Evolutionary conservation across 2,888 invertebrate genomes (phyloP), one percentile per base, ranked within the genome.

Genomic region (Stenodema calcarata): DNA sequence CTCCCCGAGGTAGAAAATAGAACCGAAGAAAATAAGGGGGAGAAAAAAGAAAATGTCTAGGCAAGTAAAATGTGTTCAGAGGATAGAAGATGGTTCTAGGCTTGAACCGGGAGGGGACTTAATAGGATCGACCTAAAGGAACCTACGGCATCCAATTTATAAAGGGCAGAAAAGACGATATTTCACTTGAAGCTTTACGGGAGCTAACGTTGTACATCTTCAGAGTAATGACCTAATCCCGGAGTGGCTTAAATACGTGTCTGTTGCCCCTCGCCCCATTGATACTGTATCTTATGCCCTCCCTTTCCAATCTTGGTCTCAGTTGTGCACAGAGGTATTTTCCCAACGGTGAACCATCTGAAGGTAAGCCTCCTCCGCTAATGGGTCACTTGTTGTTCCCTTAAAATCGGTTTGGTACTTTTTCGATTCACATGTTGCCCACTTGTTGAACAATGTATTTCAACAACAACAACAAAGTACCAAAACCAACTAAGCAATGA

Each of bases 141-240:
- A 78, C 47, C 80, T 54, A 1, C 50, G n/a, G 54, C 80, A 35
- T 54, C 62, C 80, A 80, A 80, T 80, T 80, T 80, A 54, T 80
- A 80, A 80, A 41, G 54, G 62, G 50, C n/a, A 62, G 80, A 41
- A 80, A 62, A 80, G 54, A 54, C 80, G 80, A 80, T 80, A 80
- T 54, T 54, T 80, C 80, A 80, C 80, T 80, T 41, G 35, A 18
- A 42, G 75, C 35, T 75, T 75, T 75, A n/a, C 35, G 9, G 75
- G 75, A n/a, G 9, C 75, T 75, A 75, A 75, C 35, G 75, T 18
- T 42, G 41, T 42, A 35, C 41, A 75, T 75, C 75, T 75, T 41
- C 75, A 41, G 75, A 75, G 75, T 75, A 75, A 75, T 75, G 75
- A 75, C 75, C 75, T 35, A 41, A 42, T 75, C 35, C 35, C 62